phyloP scores from a whole-genome alignment of 2,888 invertebrate species.

The Drosophila meridionalis region DNA sequence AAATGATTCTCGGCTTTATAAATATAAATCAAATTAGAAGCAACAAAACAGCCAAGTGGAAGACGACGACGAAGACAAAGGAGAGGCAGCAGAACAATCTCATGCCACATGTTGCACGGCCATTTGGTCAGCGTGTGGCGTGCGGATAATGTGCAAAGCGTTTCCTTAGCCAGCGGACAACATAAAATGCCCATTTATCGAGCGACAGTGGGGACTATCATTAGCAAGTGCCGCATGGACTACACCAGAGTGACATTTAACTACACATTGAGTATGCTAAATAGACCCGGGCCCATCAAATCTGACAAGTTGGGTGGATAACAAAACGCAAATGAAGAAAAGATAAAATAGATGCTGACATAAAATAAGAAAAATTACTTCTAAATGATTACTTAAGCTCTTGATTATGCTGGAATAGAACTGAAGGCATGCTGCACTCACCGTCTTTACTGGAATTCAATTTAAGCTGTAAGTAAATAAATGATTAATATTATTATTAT shows the following conservation, averaged over 20 bases:
- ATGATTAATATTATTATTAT: neutral
- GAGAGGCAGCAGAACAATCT: neutral
- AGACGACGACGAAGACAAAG: neutral
- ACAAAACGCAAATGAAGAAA: slow-evolving; percentile 11
- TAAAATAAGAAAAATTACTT: neutral
- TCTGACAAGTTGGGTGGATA: slow-evolving; percentile 17
- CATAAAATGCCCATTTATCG: slow-evolving; percentile 58
- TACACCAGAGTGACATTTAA: slow-evolving; percentile 57
- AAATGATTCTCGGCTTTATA: slow-evolving; percentile 80
- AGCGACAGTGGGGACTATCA: slow-evolving; percentile 24
- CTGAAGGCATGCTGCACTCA: slow-evolving; percentile 36
- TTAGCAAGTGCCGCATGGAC: slow-evolving; percentile 30
- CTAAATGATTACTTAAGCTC: neutral
- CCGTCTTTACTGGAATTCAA: slow-evolving; percentile 24
- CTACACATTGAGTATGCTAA: slow-evolving; percentile 38
- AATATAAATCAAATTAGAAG: slow-evolving; percentile 80
- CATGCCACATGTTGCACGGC: slow-evolving; percentile 75
- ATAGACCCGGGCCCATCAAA: slow-evolving; percentile 16
- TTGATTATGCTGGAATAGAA: neutral
- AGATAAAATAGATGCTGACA: neutral
- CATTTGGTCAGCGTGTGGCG: slow-evolving; percentile 67
- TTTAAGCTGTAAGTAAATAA: slow-evolving; percentile 55
- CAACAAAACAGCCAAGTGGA: slow-evolving; percentile 21
- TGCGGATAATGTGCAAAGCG: slow-evolving; percentile 48
- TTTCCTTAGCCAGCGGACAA: slow-evolving; percentile 33